Base-by-base conservation (phyloP, 2,888 invertebrate genomes). In the Dascillus cervinus region DNA sequence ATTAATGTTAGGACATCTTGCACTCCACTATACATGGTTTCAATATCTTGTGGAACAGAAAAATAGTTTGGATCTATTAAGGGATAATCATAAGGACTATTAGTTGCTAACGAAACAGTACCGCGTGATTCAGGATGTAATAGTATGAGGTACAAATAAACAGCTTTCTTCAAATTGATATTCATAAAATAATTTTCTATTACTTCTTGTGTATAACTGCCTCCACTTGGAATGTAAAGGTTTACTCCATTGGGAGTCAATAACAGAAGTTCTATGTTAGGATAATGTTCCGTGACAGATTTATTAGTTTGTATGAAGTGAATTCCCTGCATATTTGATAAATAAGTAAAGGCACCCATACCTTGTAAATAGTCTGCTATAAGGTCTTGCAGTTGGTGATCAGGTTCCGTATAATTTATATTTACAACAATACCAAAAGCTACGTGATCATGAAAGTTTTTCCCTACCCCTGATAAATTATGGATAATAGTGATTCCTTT, bases 11-110 rank as follows among this genome's bases (percentile, higher is more conserved):
- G n/a, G 4, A 45, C 28, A 9, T 28, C 36, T 6, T 74, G 64
- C 3, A 80, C 69, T 1, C 76, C 73, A 9, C 71, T 66, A 1
- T 79, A 67, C 4, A 80, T 61, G 2, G 73, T 76, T 10, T 72
- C 67, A 2, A 75, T 59, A 48, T 87, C 85, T 10, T 47, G 28
- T 8, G 38, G 28, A 30, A 56, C 53, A 0, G 44, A 38, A 3
- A 52, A 46, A 21, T 43, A 53, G 9, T 47, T 46, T 1, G 47
- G 42, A 34, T 58, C 39, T 3, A 59, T 56, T 3, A 44, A 3
- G 0, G 58, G 57, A 34, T 51, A 53, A 19, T 56, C 54, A 10
- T 47, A 39, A 3, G 56, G 53, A 37, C 47, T 41, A 1, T 32
- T 45, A 4, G 57, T 52, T 39, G 47, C 46, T 13, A 60, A 34